Evolutionary conservation across 1,140 invertebrate species (phyloP), one percentile per base, ranked within the genome.

Genomic region (Leptinotarsa lineolata): DNA sequence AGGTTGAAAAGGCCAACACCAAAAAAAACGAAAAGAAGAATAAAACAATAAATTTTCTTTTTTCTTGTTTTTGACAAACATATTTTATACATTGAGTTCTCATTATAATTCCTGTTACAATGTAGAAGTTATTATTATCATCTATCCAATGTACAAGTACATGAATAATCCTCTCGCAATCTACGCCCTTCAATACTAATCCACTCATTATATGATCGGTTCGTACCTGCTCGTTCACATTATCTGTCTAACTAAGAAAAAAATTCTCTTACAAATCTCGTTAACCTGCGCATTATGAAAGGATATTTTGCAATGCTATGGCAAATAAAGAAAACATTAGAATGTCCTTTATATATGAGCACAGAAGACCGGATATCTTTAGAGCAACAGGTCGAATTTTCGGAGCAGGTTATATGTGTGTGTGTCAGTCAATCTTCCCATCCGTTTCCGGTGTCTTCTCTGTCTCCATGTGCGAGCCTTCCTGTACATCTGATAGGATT

Each of bases 361-460:
- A 48, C 45, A 68, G 30, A 48, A 44, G 45, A 59, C 68, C 68
- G 68, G 68, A 69, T 59, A 69, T 69, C 68, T 69, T 69, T 58
- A 69, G 21, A 58, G 68, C 68, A 69, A 69, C 68, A 69, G 68
- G 68, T 69, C 68, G 68, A 69, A 58, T 20, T 69, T 58, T 22
- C 30, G 21, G 16, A 46, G 68, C 68, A 69, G 68, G 66, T 68
- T 68, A 64, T 68, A 64, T 64, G 12, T 64, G 66, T 15, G 18
- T 39, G 15, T 64, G 20, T 64, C 30, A 18, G 18, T 69, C 68
- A 69, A 59, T 69, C 68, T n/a, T 69, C 68, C 68, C 68, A 59
- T 69, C 68, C 68, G 68, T 69, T 69, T 69, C 68, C 68, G 68
- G 68, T 69, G 68, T 59, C 68, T 69, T 59, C n/a, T 69, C 30